These are phyloP conservation scores for Trematomus bernacchii DNA, from an alignment of 2,797 vertebrate species.

Conservation along the genomic window DNA sequence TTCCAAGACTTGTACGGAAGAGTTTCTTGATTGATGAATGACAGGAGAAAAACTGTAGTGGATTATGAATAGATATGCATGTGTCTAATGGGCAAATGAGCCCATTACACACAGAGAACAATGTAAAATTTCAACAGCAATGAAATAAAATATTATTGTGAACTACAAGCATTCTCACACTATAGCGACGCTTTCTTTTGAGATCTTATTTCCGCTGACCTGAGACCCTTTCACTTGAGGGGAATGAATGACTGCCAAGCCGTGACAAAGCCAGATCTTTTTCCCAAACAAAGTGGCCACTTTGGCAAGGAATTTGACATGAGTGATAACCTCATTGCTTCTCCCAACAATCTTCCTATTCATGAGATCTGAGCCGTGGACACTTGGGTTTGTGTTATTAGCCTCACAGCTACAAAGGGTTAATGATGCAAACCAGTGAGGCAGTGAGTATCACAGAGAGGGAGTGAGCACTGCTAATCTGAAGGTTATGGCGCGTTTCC, in stretches of 20 bases:
- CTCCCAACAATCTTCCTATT: conserved; percentile 66
- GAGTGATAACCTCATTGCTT: conserved; percentile 70
- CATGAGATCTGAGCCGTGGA: conserved; percentile 75
- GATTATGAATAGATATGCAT: conserved; percentile 12
- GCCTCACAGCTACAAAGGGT: conserved; percentile 64
- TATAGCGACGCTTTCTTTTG: conserved; percentile 9
- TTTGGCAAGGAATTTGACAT: conserved; percentile 83
- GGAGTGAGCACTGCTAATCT: conserved; percentile 9
- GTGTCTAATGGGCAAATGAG: background rate
- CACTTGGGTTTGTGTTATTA: conserved; percentile 73
- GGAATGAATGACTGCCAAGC: conserved; percentile 68
- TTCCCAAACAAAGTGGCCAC: conserved; percentile 86
- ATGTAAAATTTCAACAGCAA: background rate
- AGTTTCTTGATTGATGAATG: conserved; percentile 23
- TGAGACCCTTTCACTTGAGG: conserved; percentile 66
- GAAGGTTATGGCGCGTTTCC: too few species aligned
- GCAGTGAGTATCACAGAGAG: conserved; percentile 47
- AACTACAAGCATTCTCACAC: conserved; percentile 7
- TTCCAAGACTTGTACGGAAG: conserved; percentile 18
- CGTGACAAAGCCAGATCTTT: conserved; percentile 79
- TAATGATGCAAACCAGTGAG: conserved; percentile 68
- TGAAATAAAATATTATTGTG: conserved; percentile 15
- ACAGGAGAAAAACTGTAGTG: conserved; percentile 7
- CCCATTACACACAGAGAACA: background rate
- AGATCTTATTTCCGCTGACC: conserved; percentile 66